phyloP scores from a whole-genome alignment of 1,140 invertebrate species.

The Adoxophyes honmai region DNA sequence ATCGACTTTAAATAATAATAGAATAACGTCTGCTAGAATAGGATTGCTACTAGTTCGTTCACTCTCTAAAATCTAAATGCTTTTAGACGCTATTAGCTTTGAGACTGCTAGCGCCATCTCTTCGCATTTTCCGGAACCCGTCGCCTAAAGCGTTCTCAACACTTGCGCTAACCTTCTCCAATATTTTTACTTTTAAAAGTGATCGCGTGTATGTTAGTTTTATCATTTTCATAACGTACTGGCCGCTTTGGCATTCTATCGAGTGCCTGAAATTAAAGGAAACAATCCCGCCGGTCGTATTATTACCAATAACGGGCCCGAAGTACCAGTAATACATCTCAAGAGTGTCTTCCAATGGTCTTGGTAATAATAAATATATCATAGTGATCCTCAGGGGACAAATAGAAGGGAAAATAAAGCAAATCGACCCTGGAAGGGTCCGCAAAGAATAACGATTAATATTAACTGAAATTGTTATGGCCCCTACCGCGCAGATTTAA shows the following conservation, averaged over 20 bases:
- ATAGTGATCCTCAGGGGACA: constrained; percentile 63
- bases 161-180: too few relatives aligned
- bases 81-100: neutral
- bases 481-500: constrained; percentile 58
- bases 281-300: constrained; percentile 15
- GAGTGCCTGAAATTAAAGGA: neutral
- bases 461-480: constrained; percentile 74
- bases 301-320: constrained; percentile 28
- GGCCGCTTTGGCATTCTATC: neutral
- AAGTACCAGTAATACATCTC: constrained; percentile 60
- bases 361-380: constrained; percentile 74
- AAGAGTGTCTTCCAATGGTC: constrained; percentile 56
- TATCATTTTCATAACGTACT: neutral
- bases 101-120: constrained; percentile 4
- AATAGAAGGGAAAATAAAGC: constrained; percentile 71
- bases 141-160: too few relatives aligned
- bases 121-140: neutral
- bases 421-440: constrained; percentile 64
- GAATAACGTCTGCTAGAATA: too few relatives aligned
- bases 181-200: too few relatives aligned
- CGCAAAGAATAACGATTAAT: constrained; percentile 75
- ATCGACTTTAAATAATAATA: neutral
- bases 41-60: neutral
- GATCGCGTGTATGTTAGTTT: too few relatives aligned
- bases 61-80: neutral